These are phyloP conservation scores for Gephyroberyx darwinii DNA, from an alignment of 2,797 vertebrate genomes.

Conservation along the genomic window DNA sequence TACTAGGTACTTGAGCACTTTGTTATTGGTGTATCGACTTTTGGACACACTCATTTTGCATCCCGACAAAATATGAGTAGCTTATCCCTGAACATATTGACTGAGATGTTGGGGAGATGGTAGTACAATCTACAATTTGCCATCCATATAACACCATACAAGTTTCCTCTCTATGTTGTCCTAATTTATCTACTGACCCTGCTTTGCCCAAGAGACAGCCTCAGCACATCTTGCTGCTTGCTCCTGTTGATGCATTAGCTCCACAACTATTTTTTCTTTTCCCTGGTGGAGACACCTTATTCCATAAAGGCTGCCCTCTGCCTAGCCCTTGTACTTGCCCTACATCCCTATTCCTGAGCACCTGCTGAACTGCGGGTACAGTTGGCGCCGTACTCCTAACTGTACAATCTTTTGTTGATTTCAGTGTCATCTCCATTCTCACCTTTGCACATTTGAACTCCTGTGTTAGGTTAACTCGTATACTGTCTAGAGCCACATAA, in stretches of 20 bases:
- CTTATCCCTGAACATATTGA: too few species aligned
- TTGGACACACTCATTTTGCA: too few species aligned
- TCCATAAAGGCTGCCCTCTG: conserved; percentile 29
- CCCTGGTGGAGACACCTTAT: conserved; percentile 30
- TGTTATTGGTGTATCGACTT: too few species aligned
- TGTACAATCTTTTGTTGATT: conserved; percentile 31
- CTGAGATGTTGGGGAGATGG: too few species aligned
- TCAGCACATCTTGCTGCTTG: conserved; percentile 27
- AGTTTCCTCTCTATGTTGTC: too few species aligned
- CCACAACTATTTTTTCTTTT: conserved; percentile 24
- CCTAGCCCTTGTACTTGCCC: conserved; percentile 44
- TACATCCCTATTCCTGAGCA: conserved; percentile 22
- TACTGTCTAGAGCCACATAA: neutral
- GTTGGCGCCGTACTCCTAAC: conserved; percentile 25
- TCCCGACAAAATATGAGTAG: too few species aligned
- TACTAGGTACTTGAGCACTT: too few species aligned
- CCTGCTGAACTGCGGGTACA: conserved; percentile 26
- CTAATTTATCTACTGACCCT: neutral
- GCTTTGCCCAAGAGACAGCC: conserved; percentile 16
- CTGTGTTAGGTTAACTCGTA: neutral
- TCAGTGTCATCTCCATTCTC: too few species aligned
- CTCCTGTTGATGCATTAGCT: conserved; percentile 29
- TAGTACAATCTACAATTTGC: too few species aligned
- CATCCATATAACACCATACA: too few species aligned
- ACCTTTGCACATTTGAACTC: too few species aligned